These are phyloP conservation scores for Drosophila bipectinata DNA, from an alignment of 1,140 invertebrate genomes.

Conservation along the genomic window DNA sequence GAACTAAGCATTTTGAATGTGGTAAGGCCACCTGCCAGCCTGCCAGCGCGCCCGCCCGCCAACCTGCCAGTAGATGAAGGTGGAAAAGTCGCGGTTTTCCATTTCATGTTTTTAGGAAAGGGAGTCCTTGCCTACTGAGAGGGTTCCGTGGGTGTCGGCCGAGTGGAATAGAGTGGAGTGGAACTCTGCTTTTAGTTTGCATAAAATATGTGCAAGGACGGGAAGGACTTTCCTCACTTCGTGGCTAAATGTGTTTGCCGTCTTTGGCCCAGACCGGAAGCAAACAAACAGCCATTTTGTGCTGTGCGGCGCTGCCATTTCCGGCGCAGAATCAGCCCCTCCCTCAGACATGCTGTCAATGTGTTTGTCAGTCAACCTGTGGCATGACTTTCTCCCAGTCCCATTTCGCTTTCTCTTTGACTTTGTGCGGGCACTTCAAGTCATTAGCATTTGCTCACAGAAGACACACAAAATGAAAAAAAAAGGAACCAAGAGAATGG, in stretches of 20 bases:
- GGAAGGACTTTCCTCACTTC: slow-evolving; percentile 43
- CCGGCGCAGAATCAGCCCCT: slow-evolving; percentile 18
- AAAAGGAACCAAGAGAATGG: slow-evolving; percentile 3
- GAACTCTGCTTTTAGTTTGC: slow-evolving; percentile 49
- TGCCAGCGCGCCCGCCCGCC: not conserved
- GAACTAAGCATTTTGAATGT: slow-evolving; percentile 63
- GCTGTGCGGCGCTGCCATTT: slow-evolving; percentile 56
- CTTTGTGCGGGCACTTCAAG: slow-evolving; percentile 59
- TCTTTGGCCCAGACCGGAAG: slow-evolving; percentile 72
- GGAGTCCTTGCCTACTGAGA: slow-evolving; percentile 9
- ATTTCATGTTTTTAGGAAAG: slow-evolving; percentile 40
- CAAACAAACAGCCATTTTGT: slow-evolving; percentile 77
- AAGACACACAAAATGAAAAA: slow-evolving; percentile 16
- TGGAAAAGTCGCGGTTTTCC: slow-evolving; percentile 37
- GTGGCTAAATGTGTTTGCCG: slow-evolving; percentile 69
- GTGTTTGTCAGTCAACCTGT: slow-evolving; percentile 72
- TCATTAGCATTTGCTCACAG: slow-evolving; percentile 69
- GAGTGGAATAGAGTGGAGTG: slow-evolving; percentile 10
- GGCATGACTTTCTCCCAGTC: slow-evolving; percentile 49
- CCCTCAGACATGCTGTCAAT: slow-evolving; percentile 25
- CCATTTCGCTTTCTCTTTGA: slow-evolving; percentile 30
- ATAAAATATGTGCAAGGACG: slow-evolving; percentile 48
- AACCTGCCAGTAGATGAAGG: not conserved
- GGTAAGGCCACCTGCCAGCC: slow-evolving; percentile 7
- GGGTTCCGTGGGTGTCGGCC: not conserved